phyloP scores from a whole-genome alignment of 2,113 vertebrate species.

The Platycercus adscitus region DNA sequence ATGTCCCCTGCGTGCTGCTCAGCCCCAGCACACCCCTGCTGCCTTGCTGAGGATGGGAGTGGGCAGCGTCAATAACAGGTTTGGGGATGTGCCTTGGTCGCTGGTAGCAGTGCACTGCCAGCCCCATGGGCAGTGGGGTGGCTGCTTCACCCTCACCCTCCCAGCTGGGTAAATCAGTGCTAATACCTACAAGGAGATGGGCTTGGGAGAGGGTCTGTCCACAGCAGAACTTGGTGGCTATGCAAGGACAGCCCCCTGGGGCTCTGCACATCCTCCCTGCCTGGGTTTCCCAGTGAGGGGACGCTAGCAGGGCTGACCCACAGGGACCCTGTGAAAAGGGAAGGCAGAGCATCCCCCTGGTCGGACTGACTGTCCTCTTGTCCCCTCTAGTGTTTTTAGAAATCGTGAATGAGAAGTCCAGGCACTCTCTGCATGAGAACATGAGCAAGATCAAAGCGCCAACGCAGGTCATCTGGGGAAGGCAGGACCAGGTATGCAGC shows the following conservation, averaged over 20 bases:
- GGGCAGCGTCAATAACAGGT: not conserved
- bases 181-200: not conserved
- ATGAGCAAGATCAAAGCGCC: slow-evolving; percentile 87
- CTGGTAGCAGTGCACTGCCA: not conserved
- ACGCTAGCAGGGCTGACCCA: not conserved
- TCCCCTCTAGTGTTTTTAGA: slow-evolving; percentile 85
- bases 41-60: not conserved
- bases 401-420: slow-evolving; percentile 82
- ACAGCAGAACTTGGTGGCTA: not conserved
- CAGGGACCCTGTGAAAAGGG: not conserved
- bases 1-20: rapidly evolving
- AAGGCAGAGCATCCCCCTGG: not conserved
- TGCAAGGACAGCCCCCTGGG: not conserved
- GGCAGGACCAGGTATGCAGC: slow-evolving; percentile 87
- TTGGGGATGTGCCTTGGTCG: not conserved
- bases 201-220: not conserved
- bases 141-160: not conserved
- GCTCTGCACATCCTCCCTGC: not conserved
- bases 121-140: rapidly evolving
- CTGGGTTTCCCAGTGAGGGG: not conserved
- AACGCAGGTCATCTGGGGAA: slow-evolving; percentile 93
- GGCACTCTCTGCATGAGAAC: slow-evolving; percentile 83
- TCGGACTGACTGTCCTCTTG: slow-evolving; percentile 25
- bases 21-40: not conserved
- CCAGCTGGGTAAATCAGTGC: not conserved